Percentiles rank a stretch among this genome's conserved stretches.
phyloP scores from a whole-genome alignment of 1,140 invertebrate genomes.

The Asbolus verrucosus region DNA sequence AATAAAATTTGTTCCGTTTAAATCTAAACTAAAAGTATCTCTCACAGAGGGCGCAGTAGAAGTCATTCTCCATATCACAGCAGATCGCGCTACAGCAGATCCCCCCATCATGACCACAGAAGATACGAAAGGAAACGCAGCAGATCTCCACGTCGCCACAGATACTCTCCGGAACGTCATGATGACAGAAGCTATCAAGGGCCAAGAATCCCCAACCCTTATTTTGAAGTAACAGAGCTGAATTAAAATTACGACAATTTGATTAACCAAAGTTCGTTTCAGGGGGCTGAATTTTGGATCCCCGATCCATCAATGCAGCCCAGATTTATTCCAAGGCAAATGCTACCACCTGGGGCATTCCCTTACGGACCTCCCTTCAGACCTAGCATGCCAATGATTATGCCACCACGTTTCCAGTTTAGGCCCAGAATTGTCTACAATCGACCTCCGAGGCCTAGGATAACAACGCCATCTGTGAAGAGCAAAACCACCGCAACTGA shows the following conservation, averaged over 20 bases:
- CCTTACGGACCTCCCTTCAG: background rate
- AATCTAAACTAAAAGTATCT: background rate
- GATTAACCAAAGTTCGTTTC: too few species aligned
- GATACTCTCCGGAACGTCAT: background rate
- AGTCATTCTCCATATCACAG: background rate
- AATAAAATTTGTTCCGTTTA: background rate
- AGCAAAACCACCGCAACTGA: too few species aligned
- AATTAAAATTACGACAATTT: too few species aligned
- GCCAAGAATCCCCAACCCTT: background rate
- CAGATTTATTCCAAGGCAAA: constrained; percentile 7
- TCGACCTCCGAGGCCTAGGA: background rate
- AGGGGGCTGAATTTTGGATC: constrained; percentile 23
- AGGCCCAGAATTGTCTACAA: constrained; percentile 18
- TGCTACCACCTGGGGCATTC: constrained; percentile 15
- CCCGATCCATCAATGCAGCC: constrained; percentile 4
- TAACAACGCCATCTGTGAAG: background rate
- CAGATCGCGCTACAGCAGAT: background rate
- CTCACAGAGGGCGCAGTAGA: background rate
- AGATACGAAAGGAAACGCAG: constrained; percentile 5
- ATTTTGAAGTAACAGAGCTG: too few species aligned
- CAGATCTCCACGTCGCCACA: background rate
- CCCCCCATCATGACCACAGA: background rate
- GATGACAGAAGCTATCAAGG: background rate
- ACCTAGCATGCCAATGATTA: background rate
- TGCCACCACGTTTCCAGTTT: background rate